Conservation (phyloP, 2,888 invertebrate species). For the Pemphredon lugubris region DNA sequence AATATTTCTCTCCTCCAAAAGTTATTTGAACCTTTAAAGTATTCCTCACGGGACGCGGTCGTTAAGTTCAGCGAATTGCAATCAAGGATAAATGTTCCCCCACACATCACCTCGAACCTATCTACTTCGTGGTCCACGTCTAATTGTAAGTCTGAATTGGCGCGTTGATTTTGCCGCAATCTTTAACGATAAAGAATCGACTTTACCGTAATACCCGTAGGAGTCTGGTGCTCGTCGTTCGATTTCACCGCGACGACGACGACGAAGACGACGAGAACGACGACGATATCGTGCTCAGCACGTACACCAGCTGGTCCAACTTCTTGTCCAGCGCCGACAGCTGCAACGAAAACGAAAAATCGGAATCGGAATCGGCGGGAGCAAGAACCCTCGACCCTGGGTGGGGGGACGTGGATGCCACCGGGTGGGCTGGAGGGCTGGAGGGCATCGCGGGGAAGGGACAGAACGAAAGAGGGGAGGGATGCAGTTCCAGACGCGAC, state of each 20-base stretch:
- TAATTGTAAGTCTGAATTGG: too few relatives aligned
- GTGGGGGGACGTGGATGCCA: constrained; percentile 20
- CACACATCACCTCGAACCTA: too few relatives aligned
- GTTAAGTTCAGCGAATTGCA: too few relatives aligned
- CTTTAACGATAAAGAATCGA: too few relatives aligned
- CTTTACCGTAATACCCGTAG: not conserved
- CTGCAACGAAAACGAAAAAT: constrained; percentile 68
- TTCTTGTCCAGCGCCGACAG: constrained; percentile 82
- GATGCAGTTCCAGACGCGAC: not conserved
- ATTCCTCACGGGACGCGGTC: too few relatives aligned
- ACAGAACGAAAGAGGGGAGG: constrained; percentile 3
- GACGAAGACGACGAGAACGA: too few relatives aligned
- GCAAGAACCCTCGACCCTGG: constrained; percentile 50
- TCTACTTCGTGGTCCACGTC: too few relatives aligned
- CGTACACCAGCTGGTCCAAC: constrained; percentile 82
- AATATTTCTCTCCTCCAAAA: too few relatives aligned
- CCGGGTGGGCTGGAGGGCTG: constrained; percentile 19
- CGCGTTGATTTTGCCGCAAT: too few relatives aligned
- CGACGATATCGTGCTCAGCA: constrained; percentile 68
- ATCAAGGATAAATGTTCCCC: too few relatives aligned
- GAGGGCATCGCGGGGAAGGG: not conserved
- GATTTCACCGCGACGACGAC: too few relatives aligned
- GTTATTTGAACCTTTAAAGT: too few relatives aligned
- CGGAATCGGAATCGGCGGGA: constrained; percentile 60
- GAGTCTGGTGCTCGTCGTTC: not conserved